Conservation (phyloP, 2,888 invertebrate species). For the Erpobdella octoculata region DNA sequence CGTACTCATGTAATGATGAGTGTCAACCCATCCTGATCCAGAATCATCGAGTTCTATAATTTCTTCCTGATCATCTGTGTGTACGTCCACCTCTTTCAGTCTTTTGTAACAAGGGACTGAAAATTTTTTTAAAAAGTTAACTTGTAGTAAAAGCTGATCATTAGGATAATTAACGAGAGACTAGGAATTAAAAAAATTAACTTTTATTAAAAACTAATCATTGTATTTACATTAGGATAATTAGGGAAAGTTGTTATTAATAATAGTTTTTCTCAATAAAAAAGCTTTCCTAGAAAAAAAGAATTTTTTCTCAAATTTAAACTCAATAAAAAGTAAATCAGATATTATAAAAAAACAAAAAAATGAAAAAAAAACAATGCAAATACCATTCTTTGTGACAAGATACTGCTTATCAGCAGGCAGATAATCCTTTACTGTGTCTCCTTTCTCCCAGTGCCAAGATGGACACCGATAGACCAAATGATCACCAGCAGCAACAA, state of each 20-base stretch:
- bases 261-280: not conserved
- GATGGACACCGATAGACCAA: conserved; percentile 97
- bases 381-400: conserved; percentile 72
- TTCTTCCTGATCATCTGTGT: conserved; percentile 80
- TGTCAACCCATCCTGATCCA: conserved; percentile 92
- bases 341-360: not conserved
- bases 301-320: not conserved
- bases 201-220: too few species aligned
- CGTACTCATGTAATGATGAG: conserved; percentile 67
- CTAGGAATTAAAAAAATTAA: too few species aligned
- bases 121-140: too few species aligned
- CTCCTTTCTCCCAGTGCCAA: conserved; percentile 95
- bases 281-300: too few species aligned
- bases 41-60: conserved; percentile 73
- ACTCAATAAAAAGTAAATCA: not conserved
- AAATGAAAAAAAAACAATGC: not conserved
- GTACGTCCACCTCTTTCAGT: conserved; percentile 81
- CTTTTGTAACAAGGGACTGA: conserved; percentile 87
- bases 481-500: conserved; percentile 95
- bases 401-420: conserved; percentile 93
- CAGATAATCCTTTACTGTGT: conserved; percentile 80
- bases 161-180: too few species aligned
- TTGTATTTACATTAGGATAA: too few species aligned
- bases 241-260: too few species aligned
- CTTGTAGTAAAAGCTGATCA: too few species aligned